A percentile compares a stretch with the other conserved stretches of the same genome.
Conservation (phyloP, 1,140 invertebrate genomes). For the Drosophila albomicans region DNA sequence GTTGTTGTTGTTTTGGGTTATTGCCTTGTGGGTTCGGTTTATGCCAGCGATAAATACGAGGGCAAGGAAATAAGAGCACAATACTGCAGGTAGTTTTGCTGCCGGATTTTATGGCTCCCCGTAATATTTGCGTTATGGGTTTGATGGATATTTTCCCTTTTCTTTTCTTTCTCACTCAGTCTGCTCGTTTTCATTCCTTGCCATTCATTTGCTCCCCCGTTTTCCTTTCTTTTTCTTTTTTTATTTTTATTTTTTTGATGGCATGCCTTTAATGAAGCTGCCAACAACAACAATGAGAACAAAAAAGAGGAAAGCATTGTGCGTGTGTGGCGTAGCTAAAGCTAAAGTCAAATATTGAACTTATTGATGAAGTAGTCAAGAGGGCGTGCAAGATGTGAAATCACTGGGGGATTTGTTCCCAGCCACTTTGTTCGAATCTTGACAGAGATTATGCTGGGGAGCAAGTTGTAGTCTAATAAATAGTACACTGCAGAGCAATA, state of each 20-base stretch:
- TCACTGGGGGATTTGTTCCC: conserved; percentile 8
- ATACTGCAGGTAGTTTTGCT: conserved; percentile 36
- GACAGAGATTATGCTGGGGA: not conserved
- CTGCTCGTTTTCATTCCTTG: not conserved
- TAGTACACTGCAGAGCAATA: not conserved
- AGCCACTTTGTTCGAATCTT: conserved; percentile 23
- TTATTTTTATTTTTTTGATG: conserved; percentile 27
- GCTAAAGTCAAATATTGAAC: conserved; percentile 54
- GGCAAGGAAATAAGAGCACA: conserved; percentile 58
- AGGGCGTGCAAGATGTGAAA: conserved; percentile 13
- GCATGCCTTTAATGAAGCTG: conserved; percentile 51
- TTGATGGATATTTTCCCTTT: conserved; percentile 25
- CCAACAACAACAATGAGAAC: conserved; percentile 7
- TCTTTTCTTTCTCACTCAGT: not conserved
- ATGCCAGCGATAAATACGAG: conserved; percentile 58
- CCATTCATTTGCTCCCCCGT: not conserved
- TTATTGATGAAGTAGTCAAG: conserved; percentile 44
- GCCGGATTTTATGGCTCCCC: conserved; percentile 55
- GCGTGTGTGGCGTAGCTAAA: conserved; percentile 31
- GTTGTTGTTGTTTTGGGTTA: conserved; percentile 20
- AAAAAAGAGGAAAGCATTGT: conserved; percentile 16
- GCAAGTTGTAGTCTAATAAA: conserved; percentile 8
- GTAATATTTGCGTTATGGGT: conserved; percentile 55
- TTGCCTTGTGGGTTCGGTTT: conserved; percentile 17
- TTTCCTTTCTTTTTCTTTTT: too few relatives aligned